A percentile compares a stretch with the other conserved stretches of the same genome.
Conservation (phyloP, 2,888 invertebrate species). For the Neoaliturus tenellus region DNA sequence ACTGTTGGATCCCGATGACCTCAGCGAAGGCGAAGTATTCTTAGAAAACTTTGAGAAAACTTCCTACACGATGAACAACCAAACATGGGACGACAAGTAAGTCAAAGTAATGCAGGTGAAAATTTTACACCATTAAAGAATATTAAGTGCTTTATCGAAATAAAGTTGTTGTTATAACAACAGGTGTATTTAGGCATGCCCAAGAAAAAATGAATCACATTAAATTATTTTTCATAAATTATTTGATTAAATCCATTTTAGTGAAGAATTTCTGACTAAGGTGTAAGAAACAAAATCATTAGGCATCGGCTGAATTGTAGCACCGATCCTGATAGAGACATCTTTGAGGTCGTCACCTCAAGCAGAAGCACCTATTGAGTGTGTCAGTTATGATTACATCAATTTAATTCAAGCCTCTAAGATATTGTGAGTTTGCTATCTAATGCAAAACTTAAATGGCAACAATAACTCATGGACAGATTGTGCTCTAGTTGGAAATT, state of each 20-base stretch:
- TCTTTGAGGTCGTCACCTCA: not conserved
- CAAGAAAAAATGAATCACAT: too few species aligned
- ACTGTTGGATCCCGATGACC: not conserved
- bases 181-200: too few species aligned
- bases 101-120: not conserved
- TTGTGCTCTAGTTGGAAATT: too few species aligned
- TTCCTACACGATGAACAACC: not conserved
- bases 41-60: constrained; percentile 2
- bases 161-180: too few species aligned
- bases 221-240: too few species aligned
- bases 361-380: not conserved
- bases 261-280: too few species aligned
- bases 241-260: too few species aligned
- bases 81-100: constrained; percentile 10
- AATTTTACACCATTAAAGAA: too few species aligned
- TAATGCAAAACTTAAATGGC: not conserved
- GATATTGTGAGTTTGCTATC: not conserved
- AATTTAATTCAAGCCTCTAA: not conserved
- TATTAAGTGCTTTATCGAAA: too few species aligned
- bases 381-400: not conserved
- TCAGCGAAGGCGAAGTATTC: not conserved
- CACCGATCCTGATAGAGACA: not conserved
- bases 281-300: too few species aligned
- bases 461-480: too few species aligned
- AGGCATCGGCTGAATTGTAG: too few species aligned